phyloP scores from a whole-genome alignment of 2,113 vertebrate genomes.

The Hippoglossus stenolepis region DNA sequence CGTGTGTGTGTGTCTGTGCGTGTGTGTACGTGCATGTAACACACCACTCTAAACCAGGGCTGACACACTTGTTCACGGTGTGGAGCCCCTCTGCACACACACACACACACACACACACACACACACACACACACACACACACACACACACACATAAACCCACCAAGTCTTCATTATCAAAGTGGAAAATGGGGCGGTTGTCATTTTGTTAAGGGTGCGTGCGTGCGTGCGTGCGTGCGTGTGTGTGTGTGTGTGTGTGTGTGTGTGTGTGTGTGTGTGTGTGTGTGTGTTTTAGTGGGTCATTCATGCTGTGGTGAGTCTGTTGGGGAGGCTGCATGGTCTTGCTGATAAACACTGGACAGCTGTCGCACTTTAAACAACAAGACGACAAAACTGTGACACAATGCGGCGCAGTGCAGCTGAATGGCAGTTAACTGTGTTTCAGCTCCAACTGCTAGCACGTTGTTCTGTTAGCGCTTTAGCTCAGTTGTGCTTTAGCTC shows the following conservation, averaged over 20 bases:
- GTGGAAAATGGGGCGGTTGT: constrained; percentile 69
- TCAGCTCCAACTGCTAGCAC: neutral
- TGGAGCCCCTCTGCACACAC: constrained; percentile 11
- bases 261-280: constrained; percentile 34
- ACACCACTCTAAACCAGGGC: constrained; percentile 46
- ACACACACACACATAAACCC: constrained; percentile 29
- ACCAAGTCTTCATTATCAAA: constrained; percentile 68
- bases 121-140: constrained; percentile 15
- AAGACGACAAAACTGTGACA: constrained; percentile 54
- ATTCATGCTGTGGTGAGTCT: constrained; percentile 74
- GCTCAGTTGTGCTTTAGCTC: no score
- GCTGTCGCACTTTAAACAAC: constrained; percentile 75
- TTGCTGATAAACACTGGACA: constrained; percentile 73
- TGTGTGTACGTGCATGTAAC: constrained; percentile 12
- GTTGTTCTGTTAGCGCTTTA: neutral
- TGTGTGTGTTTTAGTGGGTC: constrained; percentile 67
- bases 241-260: constrained; percentile 35
- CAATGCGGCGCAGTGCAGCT: constrained; percentile 14
- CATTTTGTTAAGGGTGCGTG: constrained; percentile 34
- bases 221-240: constrained; percentile 10
- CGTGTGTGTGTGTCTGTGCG: constrained; percentile 37
- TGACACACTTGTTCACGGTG: constrained; percentile 61
- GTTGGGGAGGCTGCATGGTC: constrained; percentile 68
- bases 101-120: constrained; percentile 16
- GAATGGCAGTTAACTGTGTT: neutral